Base-by-base conservation (phyloP, 2,113 vertebrate species). In the Gobiocypris rarus region DNA sequence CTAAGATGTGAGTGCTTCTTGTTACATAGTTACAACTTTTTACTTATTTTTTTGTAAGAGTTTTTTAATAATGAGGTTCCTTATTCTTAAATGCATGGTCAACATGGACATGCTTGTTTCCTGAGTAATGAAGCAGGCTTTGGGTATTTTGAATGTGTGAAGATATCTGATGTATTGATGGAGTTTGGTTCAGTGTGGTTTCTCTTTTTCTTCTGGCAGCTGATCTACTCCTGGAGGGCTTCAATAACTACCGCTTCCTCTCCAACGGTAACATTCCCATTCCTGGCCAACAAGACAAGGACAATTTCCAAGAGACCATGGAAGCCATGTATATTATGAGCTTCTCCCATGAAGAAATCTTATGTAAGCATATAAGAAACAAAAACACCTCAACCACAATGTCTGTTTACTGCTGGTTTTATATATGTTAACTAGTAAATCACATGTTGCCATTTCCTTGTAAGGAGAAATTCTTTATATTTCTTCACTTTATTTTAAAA, bases 271-370 rank as follows among this genome's bases (percentile, higher is more conserved):
- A 99, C 90, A 94, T 99, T 86, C 95, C 97, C 59, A 98, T 99
- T 88, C 98, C 98, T 26, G 98, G 98, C 7, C 98, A 99, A 31
- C 97, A 99, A 88, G 98, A 99, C 94, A 99, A 99, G 87, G 98
- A 99, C 61, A 99, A 99, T 89, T 99, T 99, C 74, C 98, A 99
- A 91, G 98, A 99, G 90, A 99, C 98, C 0, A 96, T 99, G 96
- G 98, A 99, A 82, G 97, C 98, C 38, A 99, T 99, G 98, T 96
- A 97, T 85, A 99, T 99, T 86, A 99, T 99, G 98, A 97, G 97
- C 77, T 99, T 99, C 92, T 94, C 95, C 4, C 97, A 99, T 0
- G 98, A 99, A 0, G 98, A 99, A 93, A 96, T 98, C 65, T 85
- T 98, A 87, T 96, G 98, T 99, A 92, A 93, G 97, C 17, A 45